A percentile compares a stretch with the other conserved stretches of the same genome.
These are phyloP conservation scores for Hirtodrosophila duncani DNA, from an alignment of 2,888 invertebrate genomes.

Conservation along the genomic window DNA sequence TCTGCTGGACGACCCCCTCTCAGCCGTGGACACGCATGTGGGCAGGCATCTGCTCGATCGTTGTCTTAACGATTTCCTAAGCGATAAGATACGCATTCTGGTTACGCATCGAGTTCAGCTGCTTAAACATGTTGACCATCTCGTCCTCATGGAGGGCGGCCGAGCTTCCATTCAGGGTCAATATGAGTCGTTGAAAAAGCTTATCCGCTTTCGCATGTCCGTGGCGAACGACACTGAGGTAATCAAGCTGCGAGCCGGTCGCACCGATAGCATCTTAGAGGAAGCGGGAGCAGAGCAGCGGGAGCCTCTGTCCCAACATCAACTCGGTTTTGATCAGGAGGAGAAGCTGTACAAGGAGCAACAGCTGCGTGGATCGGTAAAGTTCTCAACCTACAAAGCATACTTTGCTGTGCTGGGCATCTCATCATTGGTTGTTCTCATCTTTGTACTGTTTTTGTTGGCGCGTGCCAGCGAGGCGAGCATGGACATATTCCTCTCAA, in stretches of 20 bases:
- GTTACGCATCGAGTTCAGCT: conserved; percentile 85
- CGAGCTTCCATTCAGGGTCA: conserved; percentile 72
- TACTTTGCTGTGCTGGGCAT: conserved; percentile 81
- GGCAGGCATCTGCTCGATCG: conserved; percentile 86
- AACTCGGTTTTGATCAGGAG: conserved; percentile 63
- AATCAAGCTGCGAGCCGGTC: conserved; percentile 47
- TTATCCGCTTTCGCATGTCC: conserved; percentile 79
- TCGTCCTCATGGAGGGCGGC: conserved; percentile 80
- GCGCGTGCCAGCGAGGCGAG: conserved; percentile 83
- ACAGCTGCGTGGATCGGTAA: conserved; percentile 82
- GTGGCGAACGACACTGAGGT: conserved; percentile 67
- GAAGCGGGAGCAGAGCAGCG: conserved; percentile 37
- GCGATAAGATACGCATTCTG: conserved; percentile 83
- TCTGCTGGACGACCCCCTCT: conserved; percentile 87
- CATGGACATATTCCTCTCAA: conserved; percentile 86
- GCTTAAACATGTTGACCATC: conserved; percentile 80
- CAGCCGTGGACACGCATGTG: conserved; percentile 88
- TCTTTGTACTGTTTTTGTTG: conserved; percentile 79
- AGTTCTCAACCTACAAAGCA: conserved; percentile 80
- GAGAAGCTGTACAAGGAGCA: conserved; percentile 79
- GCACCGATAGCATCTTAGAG: conserved; percentile 65
- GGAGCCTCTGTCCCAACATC: conserved; percentile 79
- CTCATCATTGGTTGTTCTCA: conserved; percentile 50
- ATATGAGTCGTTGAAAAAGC: conserved; percentile 79
- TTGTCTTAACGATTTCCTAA: conserved; percentile 82